Conservation (phyloP, 2,888 invertebrate genomes). For the Octonoba sinensis region DNA sequence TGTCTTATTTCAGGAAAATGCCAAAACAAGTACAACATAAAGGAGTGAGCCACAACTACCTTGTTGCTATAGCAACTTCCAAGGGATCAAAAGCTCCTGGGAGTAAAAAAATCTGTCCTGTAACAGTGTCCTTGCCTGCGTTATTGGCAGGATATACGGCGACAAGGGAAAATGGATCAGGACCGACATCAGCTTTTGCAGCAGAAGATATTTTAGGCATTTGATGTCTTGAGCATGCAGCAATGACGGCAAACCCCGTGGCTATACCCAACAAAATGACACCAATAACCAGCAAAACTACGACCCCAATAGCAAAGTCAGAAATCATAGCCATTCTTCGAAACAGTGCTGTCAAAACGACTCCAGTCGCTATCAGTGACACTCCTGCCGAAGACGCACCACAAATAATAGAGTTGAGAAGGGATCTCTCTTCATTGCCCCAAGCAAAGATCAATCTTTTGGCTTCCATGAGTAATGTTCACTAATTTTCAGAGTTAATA, state of each 20-base stretch:
- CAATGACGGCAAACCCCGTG: not conserved
- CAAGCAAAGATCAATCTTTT: slow-evolving; percentile 25
- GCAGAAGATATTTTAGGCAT: slow-evolving; percentile 44
- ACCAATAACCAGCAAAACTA: slow-evolving; percentile 21
- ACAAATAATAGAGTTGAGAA: slow-evolving; percentile 2
- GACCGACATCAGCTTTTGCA: slow-evolving; percentile 28
- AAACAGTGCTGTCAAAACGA: slow-evolving; percentile 17
- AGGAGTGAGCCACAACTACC: too few species aligned
- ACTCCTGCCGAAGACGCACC: slow-evolving; percentile 22
- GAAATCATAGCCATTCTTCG: not conserved
- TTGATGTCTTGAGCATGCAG: not conserved
- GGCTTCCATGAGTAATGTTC: not conserved
- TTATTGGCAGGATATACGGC: slow-evolving; percentile 23
- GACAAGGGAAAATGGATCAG: slow-evolving; percentile 17
- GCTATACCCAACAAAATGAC: not conserved
- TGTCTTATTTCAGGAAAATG: too few species aligned
- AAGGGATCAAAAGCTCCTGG: slow-evolving; percentile 39
- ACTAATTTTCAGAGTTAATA: too few species aligned
- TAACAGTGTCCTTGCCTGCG: not conserved
- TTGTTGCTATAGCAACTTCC: too few species aligned
- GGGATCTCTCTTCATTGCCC: slow-evolving; percentile 12
- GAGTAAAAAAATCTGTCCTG: slow-evolving; percentile 17
- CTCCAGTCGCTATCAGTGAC: slow-evolving; percentile 16
- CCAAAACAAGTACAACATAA: too few species aligned
- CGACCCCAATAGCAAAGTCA: slow-evolving; percentile 17